Evolutionary conservation across 2,797 vertebrate genomes (phyloP).

Genomic region (Dendrocincla tyrannina): DNA sequence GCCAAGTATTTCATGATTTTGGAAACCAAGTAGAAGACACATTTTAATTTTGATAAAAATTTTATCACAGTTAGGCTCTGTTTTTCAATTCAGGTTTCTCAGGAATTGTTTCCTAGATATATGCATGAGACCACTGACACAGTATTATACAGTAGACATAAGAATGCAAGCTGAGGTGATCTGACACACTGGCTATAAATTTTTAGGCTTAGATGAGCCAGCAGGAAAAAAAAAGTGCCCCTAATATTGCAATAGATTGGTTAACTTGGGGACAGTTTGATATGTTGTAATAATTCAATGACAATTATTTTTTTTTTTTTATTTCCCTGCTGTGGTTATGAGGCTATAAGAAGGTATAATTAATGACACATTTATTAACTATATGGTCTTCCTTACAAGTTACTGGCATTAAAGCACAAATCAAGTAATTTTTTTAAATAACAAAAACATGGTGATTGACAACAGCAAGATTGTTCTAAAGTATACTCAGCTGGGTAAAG

Average conservation of each 20-base stretch:
- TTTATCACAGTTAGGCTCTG: background rate
- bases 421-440: background rate
- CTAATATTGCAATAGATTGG: background rate
- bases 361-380: background rate
- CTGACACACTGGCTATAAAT: background rate
- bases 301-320: background rate
- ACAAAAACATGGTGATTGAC: background rate
- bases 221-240: background rate
- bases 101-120: background rate
- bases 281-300: background rate
- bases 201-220: background rate
- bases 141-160: background rate
- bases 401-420: background rate
- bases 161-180: background rate
- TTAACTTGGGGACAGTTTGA: background rate
- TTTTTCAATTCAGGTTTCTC: background rate
- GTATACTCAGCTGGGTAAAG: background rate
- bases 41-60: background rate
- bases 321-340: background rate
- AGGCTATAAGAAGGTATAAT: background rate
- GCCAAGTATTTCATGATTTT: background rate
- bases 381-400: background rate
- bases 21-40: background rate
- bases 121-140: background rate
- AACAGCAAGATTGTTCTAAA: background rate